Evolutionary conservation across 2,797 vertebrate genomes (phyloP).

Genomic region (Jordanella pulchra): DNA sequence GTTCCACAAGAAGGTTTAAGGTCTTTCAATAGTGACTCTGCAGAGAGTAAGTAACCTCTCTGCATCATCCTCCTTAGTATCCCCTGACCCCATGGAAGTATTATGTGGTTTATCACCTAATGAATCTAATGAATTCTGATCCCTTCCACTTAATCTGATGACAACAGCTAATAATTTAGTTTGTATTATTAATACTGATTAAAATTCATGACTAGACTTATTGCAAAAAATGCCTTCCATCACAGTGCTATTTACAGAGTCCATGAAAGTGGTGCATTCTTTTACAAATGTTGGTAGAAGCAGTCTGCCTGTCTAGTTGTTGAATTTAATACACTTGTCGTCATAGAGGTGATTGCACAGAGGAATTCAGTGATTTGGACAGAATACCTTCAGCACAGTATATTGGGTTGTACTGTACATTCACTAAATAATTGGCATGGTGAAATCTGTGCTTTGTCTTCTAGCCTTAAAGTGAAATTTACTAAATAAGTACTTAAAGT

Average conservation of each 20-base stretch:
- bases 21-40: background rate
- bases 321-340: background rate
- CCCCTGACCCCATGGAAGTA: background rate
- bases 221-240: background rate
- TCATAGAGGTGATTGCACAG: background rate
- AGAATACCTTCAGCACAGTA: background rate
- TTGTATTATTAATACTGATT: background rate
- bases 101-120: background rate
- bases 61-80: background rate
- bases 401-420: too few species aligned
- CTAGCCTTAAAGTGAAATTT: too few species aligned
- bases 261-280: too few species aligned
- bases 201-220: background rate
- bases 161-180: background rate
- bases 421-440: too few species aligned
- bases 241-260: too few species aligned
- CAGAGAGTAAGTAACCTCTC: background rate
- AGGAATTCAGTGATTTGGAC: background rate
- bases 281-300: background rate
- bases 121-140: background rate
- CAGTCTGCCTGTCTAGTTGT: background rate
- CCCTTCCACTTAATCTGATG: background rate
- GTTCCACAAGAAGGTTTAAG: background rate
- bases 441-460: too few species aligned
- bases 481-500: too few species aligned